Conservation (phyloP, 2,888 invertebrate species). For the Drosophila limbata region DNA sequence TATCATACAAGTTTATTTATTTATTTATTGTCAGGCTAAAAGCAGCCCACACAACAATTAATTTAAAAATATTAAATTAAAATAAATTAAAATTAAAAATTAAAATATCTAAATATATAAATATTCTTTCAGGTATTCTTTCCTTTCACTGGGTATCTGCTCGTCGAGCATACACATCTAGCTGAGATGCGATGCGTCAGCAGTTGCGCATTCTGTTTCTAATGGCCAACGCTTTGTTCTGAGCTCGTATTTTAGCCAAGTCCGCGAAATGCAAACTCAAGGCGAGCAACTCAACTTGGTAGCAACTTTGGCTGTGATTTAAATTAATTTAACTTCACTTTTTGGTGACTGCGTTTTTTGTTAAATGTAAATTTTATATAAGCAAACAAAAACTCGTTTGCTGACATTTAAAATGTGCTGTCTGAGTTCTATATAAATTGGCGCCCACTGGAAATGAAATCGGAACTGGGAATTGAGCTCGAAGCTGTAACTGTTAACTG, state of each 20-base stretch:
- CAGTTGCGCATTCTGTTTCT: conserved; percentile 13
- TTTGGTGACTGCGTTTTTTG: conserved; percentile 48
- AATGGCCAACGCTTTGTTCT: conserved; percentile 36
- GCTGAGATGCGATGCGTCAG: conserved; percentile 21
- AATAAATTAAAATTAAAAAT: no score
- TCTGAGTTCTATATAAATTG: conserved; percentile 17
- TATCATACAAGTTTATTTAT: no score
- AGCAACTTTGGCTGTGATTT: conserved; percentile 40
- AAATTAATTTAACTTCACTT: conserved; percentile 49
- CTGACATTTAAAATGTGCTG: conserved; percentile 62
- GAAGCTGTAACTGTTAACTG: conserved; percentile 12
- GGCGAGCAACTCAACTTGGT: conserved; percentile 51
- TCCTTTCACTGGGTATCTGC: neutral
- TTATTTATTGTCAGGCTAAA: no score
- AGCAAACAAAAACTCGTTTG: conserved; percentile 59
- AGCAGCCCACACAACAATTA: no score
- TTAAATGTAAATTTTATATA: conserved; percentile 52
- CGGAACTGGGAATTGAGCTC: conserved; percentile 10
- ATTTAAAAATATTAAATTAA: no score
- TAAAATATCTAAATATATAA: no score
- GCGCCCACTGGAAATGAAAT: conserved; percentile 30
- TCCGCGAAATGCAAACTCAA: conserved; percentile 57
- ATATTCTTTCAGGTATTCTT: no score
- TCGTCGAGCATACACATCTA: neutral
- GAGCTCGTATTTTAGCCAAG: conserved; percentile 24